Evolutionary conservation across 2,797 vertebrate species (phyloP).

Genomic region (Trachops cirrhosus): DNA sequence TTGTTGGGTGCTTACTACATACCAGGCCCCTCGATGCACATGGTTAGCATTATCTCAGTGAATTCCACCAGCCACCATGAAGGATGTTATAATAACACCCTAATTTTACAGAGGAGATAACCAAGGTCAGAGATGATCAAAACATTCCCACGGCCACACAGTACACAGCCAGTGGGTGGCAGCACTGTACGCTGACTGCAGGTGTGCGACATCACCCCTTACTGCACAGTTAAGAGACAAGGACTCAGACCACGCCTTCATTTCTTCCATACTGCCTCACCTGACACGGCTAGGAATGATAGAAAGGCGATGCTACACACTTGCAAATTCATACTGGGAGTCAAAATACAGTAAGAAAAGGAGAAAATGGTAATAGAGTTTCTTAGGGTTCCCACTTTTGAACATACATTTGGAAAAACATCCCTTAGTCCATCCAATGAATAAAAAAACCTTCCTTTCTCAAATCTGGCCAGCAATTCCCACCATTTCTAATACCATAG

Average conservation of each 20-base stretch:
- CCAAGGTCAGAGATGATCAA: not conserved
- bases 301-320: not conserved
- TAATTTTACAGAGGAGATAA: not conserved
- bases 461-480: not conserved
- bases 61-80: not conserved
- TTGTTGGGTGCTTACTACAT: not conserved
- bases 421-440: not conserved
- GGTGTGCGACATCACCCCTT: too few species aligned
- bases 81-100: not conserved
- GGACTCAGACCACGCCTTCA: not conserved
- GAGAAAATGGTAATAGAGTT: not conserved
- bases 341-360: not conserved
- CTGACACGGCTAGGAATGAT: not conserved
- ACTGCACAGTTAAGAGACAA: not conserved
- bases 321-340: not conserved
- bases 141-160: not conserved
- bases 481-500: not conserved
- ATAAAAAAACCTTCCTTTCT: not conserved
- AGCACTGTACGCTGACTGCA: fast-evolving
- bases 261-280: not conserved
- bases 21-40: not conserved
- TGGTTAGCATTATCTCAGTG: not conserved
- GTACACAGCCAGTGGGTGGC: not conserved
- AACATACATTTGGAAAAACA: not conserved
- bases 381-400: not conserved